Conservation (phyloP, 2,113 vertebrate species). For the Azemiops feae region DNA sequence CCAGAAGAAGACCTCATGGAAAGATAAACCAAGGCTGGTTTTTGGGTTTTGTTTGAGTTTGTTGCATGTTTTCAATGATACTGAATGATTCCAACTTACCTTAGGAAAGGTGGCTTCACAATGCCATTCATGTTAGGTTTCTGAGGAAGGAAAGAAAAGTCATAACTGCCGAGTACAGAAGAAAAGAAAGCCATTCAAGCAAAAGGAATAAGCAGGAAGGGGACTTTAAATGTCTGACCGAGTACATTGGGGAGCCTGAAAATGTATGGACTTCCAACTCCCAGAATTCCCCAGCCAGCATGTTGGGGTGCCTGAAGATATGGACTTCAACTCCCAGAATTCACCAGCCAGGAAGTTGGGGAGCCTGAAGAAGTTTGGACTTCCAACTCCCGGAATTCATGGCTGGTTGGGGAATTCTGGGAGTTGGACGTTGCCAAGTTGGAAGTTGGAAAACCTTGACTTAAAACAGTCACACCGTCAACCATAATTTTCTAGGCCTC, state of each 20-base stretch:
- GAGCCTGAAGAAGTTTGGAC: no score
- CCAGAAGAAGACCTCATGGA: background rate
- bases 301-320: no score
- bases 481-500: background rate
- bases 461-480: background rate
- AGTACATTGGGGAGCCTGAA: background rate
- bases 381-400: background rate
- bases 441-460: background rate
- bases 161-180: background rate
- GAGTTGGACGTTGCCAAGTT: background rate
- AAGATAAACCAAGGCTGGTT: background rate
- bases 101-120: slow-evolving; percentile 84
- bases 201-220: background rate
- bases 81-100: slow-evolving; percentile 68
- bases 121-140: slow-evolving; percentile 83
- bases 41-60: background rate
- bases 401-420: background rate
- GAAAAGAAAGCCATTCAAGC: background rate
- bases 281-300: no score
- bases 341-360: no score
- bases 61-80: background rate
- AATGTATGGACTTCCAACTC: background rate
- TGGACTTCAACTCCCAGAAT: no score
- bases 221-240: background rate
- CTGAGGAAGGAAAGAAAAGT: slow-evolving; percentile 68